Base-by-base conservation (phyloP, 1,140 invertebrate species). In the Chlorops oryzae region DNA sequence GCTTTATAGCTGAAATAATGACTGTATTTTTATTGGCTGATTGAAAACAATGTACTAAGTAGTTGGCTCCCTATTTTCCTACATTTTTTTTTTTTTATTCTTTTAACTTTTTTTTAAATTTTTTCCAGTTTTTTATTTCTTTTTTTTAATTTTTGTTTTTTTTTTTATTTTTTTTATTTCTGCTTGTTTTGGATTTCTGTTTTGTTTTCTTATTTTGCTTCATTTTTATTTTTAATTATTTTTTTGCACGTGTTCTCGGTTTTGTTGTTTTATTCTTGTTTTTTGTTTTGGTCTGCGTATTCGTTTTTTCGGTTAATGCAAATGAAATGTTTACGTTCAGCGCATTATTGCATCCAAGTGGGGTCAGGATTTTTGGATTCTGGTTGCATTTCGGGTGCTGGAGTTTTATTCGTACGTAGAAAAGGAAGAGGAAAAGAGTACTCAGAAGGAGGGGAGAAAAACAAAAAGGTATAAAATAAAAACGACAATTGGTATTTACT, bases 21-120 rank as follows among this genome's bases (percentile, higher is more conserved):
- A 61, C 66, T 67, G 66, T 59, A 63, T 70, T 70, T 70, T 70
- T 70, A 70, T 70, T 70, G 66, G 66, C 62, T 70, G 63, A 54
- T 55, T 50, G 55, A 53, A 46, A 56, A 56, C 51, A 56, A 38
- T 50, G 56, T 52, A 43, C 55, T 69, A 69, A 69, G 65, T 69
- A 69, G 65, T 60, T 56, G 53, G 38, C 42, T 50, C 43, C 53
- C 55, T 51, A 42, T 54, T 25, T 25, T 35, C 45, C 41, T 25
- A 32, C 32, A 21, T 44, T 40, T 51, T 54, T 48, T 43, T 34
- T 49, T 52, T 34, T 28, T 47, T 48, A 22, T 40, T 45, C 49
- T 52, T 22, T 22, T 25, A 38, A 46, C 52, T 62, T 55, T 56
- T 43, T 44, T n/a, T 56, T 24, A 18, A 28, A 23, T 22, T 27